phyloP scores from a whole-genome alignment of 2,113 vertebrate species.

The human (Homo sapiens) region DNA sequence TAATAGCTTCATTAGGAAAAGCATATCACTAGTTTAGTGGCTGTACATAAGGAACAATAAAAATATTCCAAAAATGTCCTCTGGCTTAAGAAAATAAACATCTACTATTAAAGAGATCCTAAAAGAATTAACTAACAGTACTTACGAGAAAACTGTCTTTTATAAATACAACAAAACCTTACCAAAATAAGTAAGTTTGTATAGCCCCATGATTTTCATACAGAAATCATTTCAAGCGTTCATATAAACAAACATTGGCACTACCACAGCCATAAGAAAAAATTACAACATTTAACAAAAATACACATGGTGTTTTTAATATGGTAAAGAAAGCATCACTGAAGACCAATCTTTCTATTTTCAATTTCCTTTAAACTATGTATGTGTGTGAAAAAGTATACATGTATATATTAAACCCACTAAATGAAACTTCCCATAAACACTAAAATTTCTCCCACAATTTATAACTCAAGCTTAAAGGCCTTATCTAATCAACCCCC shows the following conservation, averaged over 20 bases:
- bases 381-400: not conserved
- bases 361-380: not conserved
- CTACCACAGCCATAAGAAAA: not conserved
- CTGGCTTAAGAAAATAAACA: not conserved
- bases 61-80: not conserved
- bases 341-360: not conserved
- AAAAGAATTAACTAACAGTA: not conserved
- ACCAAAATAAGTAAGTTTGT: not conserved
- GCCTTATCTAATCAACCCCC: not conserved
- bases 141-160: not conserved
- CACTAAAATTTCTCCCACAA: not conserved
- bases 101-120: not conserved
- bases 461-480: not conserved
- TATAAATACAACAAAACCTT: not conserved
- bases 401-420: not conserved
- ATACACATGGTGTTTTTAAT: not conserved
- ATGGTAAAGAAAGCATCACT: not conserved
- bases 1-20: conserved; percentile 7
- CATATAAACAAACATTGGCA: not conserved
- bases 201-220: not conserved
- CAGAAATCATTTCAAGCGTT: not conserved
- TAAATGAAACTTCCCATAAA: not conserved
- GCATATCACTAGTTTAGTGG: not conserved
- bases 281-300: not conserved
- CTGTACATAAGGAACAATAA: not conserved